Evolutionary conservation across 2,113 vertebrate species (phyloP).

Genomic region (Anolis carolinensis): DNA sequence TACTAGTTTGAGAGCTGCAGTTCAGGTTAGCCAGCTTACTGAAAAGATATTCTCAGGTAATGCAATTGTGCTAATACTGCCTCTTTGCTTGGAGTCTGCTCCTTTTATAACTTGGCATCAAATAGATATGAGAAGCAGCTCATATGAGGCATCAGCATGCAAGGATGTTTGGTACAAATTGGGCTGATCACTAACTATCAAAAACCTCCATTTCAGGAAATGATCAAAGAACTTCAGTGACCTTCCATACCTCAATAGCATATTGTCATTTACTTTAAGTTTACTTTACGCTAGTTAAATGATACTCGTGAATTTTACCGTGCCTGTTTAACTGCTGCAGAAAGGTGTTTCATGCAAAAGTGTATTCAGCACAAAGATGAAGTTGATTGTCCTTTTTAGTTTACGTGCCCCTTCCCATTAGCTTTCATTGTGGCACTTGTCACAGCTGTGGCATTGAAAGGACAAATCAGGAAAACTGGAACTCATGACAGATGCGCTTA

Average conservation of each 20-base stretch:
- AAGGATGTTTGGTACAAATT: not conserved
- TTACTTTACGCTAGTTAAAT: not conserved
- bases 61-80: not conserved
- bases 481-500: not conserved
- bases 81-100: not conserved
- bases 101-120: not conserved
- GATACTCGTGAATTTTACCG: not conserved
- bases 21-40: slow-evolving; percentile 17
- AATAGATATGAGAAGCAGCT: not conserved
- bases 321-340: too few species aligned
- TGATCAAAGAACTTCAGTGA: not conserved
- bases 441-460: not conserved
- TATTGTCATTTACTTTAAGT: not conserved
- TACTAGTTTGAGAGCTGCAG: slow-evolving; percentile 27
- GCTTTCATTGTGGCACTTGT: not conserved
- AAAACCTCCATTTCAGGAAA: not conserved
- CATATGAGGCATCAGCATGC: not conserved
- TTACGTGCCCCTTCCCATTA: not conserved
- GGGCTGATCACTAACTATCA: not conserved
- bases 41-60: not conserved
- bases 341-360: not conserved
- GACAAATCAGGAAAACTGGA: not conserved
- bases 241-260: not conserved
- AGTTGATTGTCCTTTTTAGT: not conserved
- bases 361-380: not conserved